Percentiles rank a stretch among this genome's conserved stretches.
Evolutionary conservation across 2,797 vertebrate genomes (phyloP).

Genomic region (Coilia nasus): DNA sequence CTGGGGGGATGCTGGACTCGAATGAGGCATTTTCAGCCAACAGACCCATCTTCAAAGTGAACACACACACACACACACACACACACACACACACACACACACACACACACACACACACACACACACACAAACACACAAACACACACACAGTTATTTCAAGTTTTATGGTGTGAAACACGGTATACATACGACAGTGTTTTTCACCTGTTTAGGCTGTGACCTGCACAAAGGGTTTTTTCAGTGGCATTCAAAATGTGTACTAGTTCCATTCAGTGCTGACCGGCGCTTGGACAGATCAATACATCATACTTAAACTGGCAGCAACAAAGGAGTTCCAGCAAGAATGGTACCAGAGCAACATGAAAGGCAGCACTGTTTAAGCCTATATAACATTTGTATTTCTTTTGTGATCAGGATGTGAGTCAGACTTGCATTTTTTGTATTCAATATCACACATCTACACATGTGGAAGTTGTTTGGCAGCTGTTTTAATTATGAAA

Average conservation of each 20-base stretch:
- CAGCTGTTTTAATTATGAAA: not conserved
- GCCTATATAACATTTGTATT: not conserved
- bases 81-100: not conserved
- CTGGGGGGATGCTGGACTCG: slow-evolving; percentile 69
- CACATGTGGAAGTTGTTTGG: not conserved
- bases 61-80: slow-evolving; percentile 12
- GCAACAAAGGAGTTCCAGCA: no score
- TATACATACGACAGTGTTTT: not conserved
- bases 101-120: no score
- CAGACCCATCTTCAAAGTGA: slow-evolving; percentile 65
- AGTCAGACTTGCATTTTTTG: no score
- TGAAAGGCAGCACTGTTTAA: no score
- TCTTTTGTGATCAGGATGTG: no score
- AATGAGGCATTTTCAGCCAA: slow-evolving; percentile 64
- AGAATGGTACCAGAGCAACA: no score
- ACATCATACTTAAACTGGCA: not conserved
- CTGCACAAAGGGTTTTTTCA: not conserved
- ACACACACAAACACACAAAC: no score
- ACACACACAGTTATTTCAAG: not conserved
- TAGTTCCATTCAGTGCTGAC: not conserved
- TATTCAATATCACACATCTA: not conserved
- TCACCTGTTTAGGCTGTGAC: not conserved
- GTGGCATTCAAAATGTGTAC: not conserved
- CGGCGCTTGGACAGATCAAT: not conserved
- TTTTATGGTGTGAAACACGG: no score